Conservation (phyloP, 2,797 vertebrate genomes). For the Arrhamphus sclerolepis region DNA sequence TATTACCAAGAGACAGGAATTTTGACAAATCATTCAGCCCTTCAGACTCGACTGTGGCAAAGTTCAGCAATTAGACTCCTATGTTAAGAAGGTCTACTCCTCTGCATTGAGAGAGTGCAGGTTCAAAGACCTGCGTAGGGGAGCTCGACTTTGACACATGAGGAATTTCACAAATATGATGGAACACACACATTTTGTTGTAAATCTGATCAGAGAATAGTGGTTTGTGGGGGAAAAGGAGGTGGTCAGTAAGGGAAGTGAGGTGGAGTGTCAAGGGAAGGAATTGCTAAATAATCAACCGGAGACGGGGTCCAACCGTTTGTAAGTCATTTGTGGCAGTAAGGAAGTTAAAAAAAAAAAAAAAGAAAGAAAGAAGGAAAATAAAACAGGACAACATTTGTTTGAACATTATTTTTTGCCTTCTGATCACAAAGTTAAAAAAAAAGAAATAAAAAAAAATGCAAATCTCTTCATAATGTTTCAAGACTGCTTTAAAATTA, state of each 20-base stretch:
- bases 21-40: slow-evolving; percentile 97
- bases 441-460: too few relatives aligned
- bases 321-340: slow-evolving; percentile 62
- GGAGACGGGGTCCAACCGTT: slow-evolving; percentile 57
- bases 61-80: slow-evolving; percentile 97
- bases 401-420: slow-evolving; percentile 30
- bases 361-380: too few relatives aligned
- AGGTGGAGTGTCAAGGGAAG: slow-evolving; percentile 66
- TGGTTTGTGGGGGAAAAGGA: slow-evolving; percentile 56
- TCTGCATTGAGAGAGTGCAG: slow-evolving; percentile 74
- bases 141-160: slow-evolving; percentile 87
- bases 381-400: neutral
- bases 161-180: slow-evolving; percentile 88
- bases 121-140: slow-evolving; percentile 88
- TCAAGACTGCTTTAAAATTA: slow-evolving; percentile 21
- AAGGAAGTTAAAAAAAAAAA: slow-evolving; percentile 33
- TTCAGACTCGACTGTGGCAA: slow-evolving; percentile 93
- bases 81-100: slow-evolving; percentile 84
- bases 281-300: slow-evolving; percentile 71
- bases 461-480: slow-evolving; percentile 31
- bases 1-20: slow-evolving; percentile 87
- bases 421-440: slow-evolving; percentile 31
- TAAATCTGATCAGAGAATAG: slow-evolving; percentile 81
- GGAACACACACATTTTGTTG: slow-evolving; percentile 85
- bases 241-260: slow-evolving; percentile 57